phyloP scores from a whole-genome alignment of 2,113 vertebrate species.

The Pachypanchax playfairii region DNA sequence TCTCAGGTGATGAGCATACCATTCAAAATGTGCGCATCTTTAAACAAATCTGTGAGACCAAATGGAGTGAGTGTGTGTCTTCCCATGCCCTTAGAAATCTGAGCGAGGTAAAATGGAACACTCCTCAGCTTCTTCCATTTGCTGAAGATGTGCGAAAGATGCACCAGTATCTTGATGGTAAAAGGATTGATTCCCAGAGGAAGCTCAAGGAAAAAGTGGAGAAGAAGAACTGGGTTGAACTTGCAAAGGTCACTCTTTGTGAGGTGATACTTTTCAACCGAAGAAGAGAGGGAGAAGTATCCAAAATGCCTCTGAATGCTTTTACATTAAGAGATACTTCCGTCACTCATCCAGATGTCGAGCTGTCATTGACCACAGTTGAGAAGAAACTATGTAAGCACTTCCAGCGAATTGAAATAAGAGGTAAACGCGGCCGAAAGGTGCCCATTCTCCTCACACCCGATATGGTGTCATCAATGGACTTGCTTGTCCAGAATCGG shows the following conservation, averaged over 20 bases:
- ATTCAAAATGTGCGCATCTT: slow-evolving; percentile 3
- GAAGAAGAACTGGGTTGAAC: slow-evolving; percentile 6
- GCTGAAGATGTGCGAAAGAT: slow-evolving; percentile 27
- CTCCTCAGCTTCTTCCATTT: slow-evolving; percentile 11
- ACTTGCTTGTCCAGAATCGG: slow-evolving; percentile 7
- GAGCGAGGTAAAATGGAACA: slow-evolving; percentile 22
- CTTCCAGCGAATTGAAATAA: slow-evolving; percentile 11
- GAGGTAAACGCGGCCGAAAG: slow-evolving; percentile 12
- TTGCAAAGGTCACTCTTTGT: slow-evolving; percentile 10
- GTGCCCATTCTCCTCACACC: slow-evolving; percentile 23
- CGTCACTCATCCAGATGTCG: slow-evolving; percentile 11
- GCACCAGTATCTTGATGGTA: not conserved
- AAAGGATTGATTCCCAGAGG: not conserved
- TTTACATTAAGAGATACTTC: slow-evolving; percentile 13
- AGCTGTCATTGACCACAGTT: slow-evolving; percentile 13
- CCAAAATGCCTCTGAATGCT: not conserved
- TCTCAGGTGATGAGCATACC: slow-evolving; percentile 18
- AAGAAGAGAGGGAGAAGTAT: slow-evolving; percentile 14
- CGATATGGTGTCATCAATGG: not conserved
- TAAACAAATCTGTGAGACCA: slow-evolving; percentile 12
- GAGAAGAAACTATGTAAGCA: slow-evolving; percentile 20
- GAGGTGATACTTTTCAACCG: slow-evolving; percentile 5
- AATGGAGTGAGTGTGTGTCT: slow-evolving; percentile 25
- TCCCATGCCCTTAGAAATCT: slow-evolving; percentile 19
- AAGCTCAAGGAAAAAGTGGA: not conserved